phyloP scores from a whole-genome alignment of 2,797 vertebrate species.

The Leucoraja ocellata region DNA sequence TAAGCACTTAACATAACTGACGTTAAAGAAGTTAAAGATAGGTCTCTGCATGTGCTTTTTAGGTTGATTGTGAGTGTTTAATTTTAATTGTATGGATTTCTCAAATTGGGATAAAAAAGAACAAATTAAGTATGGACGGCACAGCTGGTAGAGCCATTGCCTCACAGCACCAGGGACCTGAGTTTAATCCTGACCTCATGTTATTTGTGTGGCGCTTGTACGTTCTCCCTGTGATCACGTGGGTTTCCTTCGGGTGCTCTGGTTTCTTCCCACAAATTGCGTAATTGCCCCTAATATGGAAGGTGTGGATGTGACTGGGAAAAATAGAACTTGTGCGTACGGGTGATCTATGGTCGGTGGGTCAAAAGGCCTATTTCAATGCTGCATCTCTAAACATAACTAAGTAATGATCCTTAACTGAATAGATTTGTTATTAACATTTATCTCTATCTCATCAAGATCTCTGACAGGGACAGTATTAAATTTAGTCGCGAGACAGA shows the following conservation, averaged over 20 bases:
- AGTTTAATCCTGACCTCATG: too few relatives aligned
- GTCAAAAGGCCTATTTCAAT: too few relatives aligned
- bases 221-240: too few relatives aligned
- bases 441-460: slow-evolving; percentile 9
- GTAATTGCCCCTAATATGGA: too few relatives aligned
- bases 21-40: background rate
- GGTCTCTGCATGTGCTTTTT: background rate
- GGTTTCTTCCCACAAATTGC: too few relatives aligned
- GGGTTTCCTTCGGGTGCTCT: too few relatives aligned
- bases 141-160: too few relatives aligned
- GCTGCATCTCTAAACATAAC: background rate
- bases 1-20: background rate
- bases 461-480: background rate
- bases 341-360: too few relatives aligned
- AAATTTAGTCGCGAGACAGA: slow-evolving; percentile 29
- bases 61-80: background rate
- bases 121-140: background rate
- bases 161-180: too few relatives aligned
- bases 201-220: too few relatives aligned
- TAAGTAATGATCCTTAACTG: background rate
- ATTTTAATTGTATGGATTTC: background rate
- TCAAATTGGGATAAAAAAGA: background rate
- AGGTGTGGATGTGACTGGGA: too few relatives aligned
- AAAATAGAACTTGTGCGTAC: too few relatives aligned
- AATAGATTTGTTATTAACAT: background rate